Percentiles rank a stretch among this genome's conserved stretches.
Evolutionary conservation across 2,113 vertebrate species (phyloP).

Genomic region (Chascanopsetta lugubris): DNA sequence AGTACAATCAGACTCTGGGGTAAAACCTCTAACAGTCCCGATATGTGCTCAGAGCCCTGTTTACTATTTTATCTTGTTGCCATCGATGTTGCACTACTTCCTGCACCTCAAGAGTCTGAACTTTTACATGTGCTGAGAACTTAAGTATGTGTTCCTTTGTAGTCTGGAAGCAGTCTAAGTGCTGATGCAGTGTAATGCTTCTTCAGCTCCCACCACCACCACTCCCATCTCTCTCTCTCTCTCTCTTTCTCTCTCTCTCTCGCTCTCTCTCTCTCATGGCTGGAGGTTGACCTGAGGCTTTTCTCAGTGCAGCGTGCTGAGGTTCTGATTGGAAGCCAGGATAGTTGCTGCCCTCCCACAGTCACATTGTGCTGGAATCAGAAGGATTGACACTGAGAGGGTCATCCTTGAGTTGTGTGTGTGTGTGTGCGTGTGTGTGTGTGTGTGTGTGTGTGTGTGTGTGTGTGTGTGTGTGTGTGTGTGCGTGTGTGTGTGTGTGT

Average conservation of each 20-base stretch:
- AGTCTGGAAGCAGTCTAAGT: conserved; percentile 47
- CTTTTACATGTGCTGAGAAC: conserved; percentile 40
- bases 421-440: conserved; percentile 10
- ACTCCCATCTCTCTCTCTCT: conserved; percentile 31
- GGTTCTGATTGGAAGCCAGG: conserved; percentile 71
- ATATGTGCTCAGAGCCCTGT: conserved; percentile 7
- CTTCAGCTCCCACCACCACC: too few species aligned
- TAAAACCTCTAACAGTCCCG: conserved; percentile 16
- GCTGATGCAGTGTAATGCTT: conserved; percentile 46
- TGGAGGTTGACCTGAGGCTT: conserved; percentile 63
- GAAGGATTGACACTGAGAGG: conserved; percentile 48
- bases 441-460: too few species aligned
- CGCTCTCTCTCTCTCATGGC: conserved; percentile 30
- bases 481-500: not conserved
- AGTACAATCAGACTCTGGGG: not conserved
- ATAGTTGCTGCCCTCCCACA: conserved; percentile 54
- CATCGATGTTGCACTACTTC: conserved; percentile 3
- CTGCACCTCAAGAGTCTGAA: conserved; percentile 37
- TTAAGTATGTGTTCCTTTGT: conserved; percentile 59
- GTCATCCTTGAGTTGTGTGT: conserved; percentile 38
- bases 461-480: not conserved
- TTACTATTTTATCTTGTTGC: conserved; percentile 39
- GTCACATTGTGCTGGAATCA: conserved; percentile 47
- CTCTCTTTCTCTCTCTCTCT: conserved; percentile 13
- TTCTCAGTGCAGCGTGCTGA: conserved; percentile 60